These are phyloP conservation scores for Acipenser oxyrinchus DNA, from an alignment of 2,797 vertebrate genomes.

Conservation along the genomic window DNA sequence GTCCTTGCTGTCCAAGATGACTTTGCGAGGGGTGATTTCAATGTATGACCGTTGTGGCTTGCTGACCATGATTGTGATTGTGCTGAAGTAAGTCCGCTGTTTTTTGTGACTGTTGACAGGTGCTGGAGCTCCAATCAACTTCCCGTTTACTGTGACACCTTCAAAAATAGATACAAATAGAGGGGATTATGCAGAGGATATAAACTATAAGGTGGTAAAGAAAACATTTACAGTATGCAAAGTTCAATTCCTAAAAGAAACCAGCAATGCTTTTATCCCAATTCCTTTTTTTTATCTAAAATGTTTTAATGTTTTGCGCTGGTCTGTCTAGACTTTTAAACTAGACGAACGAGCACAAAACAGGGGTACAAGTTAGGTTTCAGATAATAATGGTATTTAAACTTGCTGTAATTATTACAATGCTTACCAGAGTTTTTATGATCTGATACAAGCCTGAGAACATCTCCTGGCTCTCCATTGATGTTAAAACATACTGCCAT, in stretches of 20 bases:
- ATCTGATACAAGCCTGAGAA: slow-evolving; percentile 84
- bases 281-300: too few species aligned
- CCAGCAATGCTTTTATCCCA: too few species aligned
- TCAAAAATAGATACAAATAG: slow-evolving; percentile 1
- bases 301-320: too few species aligned
- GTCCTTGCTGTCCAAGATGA: slow-evolving; percentile 80
- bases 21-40: slow-evolving; percentile 80
- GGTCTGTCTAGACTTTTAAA: too few species aligned
- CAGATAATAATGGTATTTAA: too few species aligned
- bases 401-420: too few species aligned
- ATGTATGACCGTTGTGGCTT: slow-evolving; percentile 78
- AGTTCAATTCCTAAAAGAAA: too few species aligned
- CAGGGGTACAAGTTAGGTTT: too few species aligned
- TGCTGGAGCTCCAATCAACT: slow-evolving; percentile 79
- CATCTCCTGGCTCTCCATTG: slow-evolving; percentile 82
- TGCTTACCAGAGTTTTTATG: slow-evolving; percentile 75
- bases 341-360: too few species aligned
- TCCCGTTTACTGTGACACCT: slow-evolving; percentile 92
- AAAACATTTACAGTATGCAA: too few species aligned
- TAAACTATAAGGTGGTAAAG: too few species aligned
- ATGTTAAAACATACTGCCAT: slow-evolving; percentile 93
- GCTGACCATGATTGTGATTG: slow-evolving; percentile 77
- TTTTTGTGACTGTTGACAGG: slow-evolving; percentile 83
- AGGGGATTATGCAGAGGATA: too few species aligned
- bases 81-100: slow-evolving; percentile 87